A percentile compares a stretch with the other conserved stretches of the same genome.
Conservation (phyloP, 2,888 invertebrate species). For the Germaria angustata region DNA sequence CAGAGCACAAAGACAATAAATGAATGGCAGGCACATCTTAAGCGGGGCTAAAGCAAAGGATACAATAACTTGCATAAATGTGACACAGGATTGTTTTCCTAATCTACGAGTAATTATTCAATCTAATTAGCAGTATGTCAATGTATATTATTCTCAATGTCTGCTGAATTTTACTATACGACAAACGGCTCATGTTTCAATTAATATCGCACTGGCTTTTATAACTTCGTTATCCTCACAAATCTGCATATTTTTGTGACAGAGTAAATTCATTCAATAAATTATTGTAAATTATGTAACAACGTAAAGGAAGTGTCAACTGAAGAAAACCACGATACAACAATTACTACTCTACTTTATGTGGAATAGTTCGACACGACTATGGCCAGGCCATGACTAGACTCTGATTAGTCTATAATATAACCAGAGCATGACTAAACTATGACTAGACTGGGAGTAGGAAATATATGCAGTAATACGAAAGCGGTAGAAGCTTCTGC, state of each 20-base stretch:
- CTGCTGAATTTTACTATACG: not conserved
- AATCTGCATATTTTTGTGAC: not conserved
- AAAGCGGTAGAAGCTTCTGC: too few species aligned
- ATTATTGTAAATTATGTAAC: not conserved
- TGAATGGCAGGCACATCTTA: not conserved
- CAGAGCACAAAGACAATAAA: too few species aligned
- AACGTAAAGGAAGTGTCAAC: too few species aligned
- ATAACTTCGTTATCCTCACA: slow-evolving; percentile 16
- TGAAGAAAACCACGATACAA: too few species aligned
- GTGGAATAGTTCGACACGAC: too few species aligned
- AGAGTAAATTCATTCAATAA: not conserved
- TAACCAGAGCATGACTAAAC: too few species aligned
- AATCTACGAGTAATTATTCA: slow-evolving; percentile 4
- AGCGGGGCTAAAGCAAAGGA: not conserved
- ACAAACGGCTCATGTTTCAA: slow-evolving; percentile 45
- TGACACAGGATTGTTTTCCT: not conserved
- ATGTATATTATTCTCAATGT: not conserved
- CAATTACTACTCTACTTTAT: too few species aligned
- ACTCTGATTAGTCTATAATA: not conserved
- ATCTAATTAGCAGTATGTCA: slow-evolving; percentile 16
- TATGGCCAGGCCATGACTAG: too few species aligned
- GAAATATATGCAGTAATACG: too few species aligned
- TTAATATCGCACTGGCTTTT: slow-evolving; percentile 46
- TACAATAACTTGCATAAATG: not conserved
- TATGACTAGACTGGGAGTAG: not conserved